These are phyloP conservation scores for Rhynchotus rufescens DNA, from an alignment of 2,797 vertebrate genomes.

Conservation along the genomic window DNA sequence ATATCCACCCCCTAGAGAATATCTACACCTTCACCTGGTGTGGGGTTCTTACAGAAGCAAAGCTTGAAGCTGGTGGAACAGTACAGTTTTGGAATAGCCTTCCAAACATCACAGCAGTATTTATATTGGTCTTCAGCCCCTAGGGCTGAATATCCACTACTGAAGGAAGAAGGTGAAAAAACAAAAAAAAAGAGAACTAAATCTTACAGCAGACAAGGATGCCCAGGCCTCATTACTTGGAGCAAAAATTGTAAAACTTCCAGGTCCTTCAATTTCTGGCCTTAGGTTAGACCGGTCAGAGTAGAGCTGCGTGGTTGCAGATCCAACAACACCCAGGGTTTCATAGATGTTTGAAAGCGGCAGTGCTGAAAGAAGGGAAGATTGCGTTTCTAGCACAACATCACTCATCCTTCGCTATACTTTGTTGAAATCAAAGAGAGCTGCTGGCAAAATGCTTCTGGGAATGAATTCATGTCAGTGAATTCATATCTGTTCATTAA, in stretches of 20 bases:
- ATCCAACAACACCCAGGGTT: conserved; percentile 90
- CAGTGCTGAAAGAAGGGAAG: conserved; percentile 82
- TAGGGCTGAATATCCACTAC: neutral
- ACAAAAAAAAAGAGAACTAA: neutral
- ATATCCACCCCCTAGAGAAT: neutral
- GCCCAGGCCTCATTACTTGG: conserved; percentile 97
- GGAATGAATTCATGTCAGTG: neutral
- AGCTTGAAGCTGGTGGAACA: neutral
- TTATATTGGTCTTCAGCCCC: neutral
- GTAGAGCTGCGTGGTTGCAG: conserved; percentile 94
- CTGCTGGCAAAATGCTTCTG: neutral
- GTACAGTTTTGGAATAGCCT: neutral
- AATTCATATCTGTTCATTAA: neutral
- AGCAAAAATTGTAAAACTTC: conserved; percentile 96
- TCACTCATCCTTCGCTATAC: neutral
- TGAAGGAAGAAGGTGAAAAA: neutral
- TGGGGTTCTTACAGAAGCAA: neutral
- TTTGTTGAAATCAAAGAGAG: neutral
- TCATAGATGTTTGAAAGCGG: conserved; percentile 94
- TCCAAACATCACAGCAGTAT: neutral
- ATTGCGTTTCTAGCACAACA: neutral
- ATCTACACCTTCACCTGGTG: neutral
- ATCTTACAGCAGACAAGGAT: conserved; percentile 88
- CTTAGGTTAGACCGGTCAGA: conserved; percentile 88
- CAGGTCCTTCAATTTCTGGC: conserved; percentile 92